These are phyloP conservation scores for Drosophila maculinotata DNA, from an alignment of 2,888 invertebrate species.

Conservation along the genomic window DNA sequence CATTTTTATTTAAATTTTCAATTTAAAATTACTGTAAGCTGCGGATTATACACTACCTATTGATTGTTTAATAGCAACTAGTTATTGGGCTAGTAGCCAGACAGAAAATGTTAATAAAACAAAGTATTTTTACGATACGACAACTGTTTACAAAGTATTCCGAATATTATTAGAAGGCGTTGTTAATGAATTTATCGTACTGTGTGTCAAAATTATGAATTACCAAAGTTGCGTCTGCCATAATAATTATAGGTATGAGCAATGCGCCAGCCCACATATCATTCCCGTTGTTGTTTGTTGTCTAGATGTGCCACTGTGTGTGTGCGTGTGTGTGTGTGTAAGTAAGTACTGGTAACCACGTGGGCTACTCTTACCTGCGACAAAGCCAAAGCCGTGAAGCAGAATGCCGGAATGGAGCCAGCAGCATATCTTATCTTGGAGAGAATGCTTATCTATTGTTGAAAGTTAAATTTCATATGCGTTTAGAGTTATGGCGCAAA, in stretches of 20 bases:
- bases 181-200: conserved; percentile 43
- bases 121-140: neutral
- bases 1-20: no score
- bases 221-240: conserved; percentile 39
- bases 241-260: conserved; percentile 66
- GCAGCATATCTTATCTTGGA: conserved; percentile 56
- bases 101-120: neutral
- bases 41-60: neutral
- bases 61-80: neutral
- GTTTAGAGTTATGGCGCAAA: conserved; percentile 65
- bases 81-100: neutral
- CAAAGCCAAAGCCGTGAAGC: conserved; percentile 8
- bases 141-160: conserved; percentile 7
- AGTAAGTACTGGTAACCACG: conserved; percentile 23
- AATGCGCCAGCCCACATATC: conserved; percentile 22
- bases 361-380: conserved; percentile 29
- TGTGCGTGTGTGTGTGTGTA: neutral
- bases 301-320: neutral
- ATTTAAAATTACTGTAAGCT: no score
- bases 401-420: neutral
- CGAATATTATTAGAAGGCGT: conserved; percentile 16
- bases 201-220: conserved; percentile 61
- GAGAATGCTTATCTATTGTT: conserved; percentile 56
- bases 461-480: conserved; percentile 64
- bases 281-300: neutral